Conservation (phyloP, 2,888 invertebrate genomes). For the Melolontha melolontha region DNA sequence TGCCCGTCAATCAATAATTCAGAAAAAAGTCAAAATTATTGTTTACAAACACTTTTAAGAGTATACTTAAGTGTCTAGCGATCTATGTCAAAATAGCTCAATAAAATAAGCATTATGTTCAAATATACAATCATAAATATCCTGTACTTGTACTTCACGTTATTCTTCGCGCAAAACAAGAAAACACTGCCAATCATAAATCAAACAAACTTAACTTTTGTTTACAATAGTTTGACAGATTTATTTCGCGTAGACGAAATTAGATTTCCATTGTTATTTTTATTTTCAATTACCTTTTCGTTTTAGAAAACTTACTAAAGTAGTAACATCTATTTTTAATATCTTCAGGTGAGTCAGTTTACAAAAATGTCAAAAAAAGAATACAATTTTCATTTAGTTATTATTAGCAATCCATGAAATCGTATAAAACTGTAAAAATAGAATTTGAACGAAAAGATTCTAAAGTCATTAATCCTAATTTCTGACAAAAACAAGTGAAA, state of each 20-base stretch:
- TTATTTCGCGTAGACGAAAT: constrained; percentile 22
- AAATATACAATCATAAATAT: constrained; percentile 8
- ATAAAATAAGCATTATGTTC: constrained; percentile 3
- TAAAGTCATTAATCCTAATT: too few relatives aligned
- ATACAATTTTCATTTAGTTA: not conserved
- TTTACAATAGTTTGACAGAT: constrained; percentile 29
- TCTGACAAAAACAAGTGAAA: too few relatives aligned
- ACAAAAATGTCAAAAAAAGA: not conserved
- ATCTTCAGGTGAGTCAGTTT: constrained; percentile 6
- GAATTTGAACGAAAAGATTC: not conserved
- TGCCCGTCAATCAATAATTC: too few relatives aligned
- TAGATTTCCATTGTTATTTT: constrained; percentile 20
- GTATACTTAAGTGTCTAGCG: not conserved
- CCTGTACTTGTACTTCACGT: constrained; percentile 1
- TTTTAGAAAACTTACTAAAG: constrained; percentile 17
- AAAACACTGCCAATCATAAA: constrained; percentile 12
- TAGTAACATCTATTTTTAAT: constrained; percentile 4
- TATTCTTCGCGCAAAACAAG: constrained; percentile 10
- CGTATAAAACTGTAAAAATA: not conserved
- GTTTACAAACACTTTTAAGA: too few relatives aligned
- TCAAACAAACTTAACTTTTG: constrained; percentile 20
- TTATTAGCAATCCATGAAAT: too few relatives aligned
- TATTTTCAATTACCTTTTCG: constrained; percentile 8
- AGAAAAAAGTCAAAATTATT: too few relatives aligned
- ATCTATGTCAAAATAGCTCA: constrained; percentile 1